phyloP scores from a whole-genome alignment of 2,797 vertebrate genomes.

The Propithecus deckenii region DNA sequence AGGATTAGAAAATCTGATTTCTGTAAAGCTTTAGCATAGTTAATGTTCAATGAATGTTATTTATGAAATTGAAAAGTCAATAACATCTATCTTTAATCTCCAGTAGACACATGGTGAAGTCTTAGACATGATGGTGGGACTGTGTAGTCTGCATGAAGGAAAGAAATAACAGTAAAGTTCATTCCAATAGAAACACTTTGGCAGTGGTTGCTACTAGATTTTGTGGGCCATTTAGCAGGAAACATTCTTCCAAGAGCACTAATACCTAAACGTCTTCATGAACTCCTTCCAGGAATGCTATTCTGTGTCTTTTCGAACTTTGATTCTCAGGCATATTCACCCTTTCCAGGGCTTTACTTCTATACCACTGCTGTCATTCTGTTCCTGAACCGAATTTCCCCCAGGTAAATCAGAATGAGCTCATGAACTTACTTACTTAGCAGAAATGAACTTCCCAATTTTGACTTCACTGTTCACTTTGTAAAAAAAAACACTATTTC shows the following conservation, averaged over 20 bases:
- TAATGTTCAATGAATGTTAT: neutral
- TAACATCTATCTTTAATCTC: neutral
- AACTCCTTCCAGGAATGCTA: neutral
- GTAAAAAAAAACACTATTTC: neutral
- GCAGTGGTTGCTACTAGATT: neutral
- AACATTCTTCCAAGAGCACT: neutral
- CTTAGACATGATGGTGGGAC: neutral
- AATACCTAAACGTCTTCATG: slow-evolving; percentile 11
- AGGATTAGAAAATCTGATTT: neutral
- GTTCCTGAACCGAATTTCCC: neutral
- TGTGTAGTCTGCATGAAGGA: neutral
- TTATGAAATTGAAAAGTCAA: slow-evolving; percentile 8
- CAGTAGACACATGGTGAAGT: neutral
- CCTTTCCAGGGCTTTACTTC: slow-evolving; percentile 35
- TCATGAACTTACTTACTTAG: slow-evolving; percentile 22
- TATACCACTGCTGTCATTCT: neutral
- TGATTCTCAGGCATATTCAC: neutral
- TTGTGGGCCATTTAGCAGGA: neutral
- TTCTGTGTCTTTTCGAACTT: slow-evolving; percentile 26
- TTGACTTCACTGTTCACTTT: neutral
- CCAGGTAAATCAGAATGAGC: neutral
- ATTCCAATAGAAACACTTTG: slow-evolving; percentile 23
- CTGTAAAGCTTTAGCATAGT: neutral
- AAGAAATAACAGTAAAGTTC: neutral
- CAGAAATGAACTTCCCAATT: neutral